Evolutionary conservation across 2,113 vertebrate genomes (phyloP).

Genomic region (Coracopsis vasa): DNA sequence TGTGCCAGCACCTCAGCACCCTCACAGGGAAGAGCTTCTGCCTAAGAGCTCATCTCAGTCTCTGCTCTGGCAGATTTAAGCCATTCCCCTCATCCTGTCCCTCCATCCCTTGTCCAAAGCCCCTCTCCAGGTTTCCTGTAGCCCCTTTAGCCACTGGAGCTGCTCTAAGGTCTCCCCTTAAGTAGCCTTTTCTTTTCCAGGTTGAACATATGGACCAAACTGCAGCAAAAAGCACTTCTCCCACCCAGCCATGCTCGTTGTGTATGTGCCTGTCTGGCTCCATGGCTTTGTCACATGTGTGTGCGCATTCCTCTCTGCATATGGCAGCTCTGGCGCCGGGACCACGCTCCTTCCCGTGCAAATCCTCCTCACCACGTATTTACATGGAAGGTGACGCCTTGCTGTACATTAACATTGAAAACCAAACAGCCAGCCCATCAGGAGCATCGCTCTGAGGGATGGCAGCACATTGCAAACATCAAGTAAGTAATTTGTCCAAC

Average conservation of each 20-base stretch:
- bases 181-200: not conserved
- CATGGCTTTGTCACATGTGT: fast-evolving
- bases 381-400: not conserved
- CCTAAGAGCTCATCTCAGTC: too few species aligned
- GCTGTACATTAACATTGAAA: not conserved
- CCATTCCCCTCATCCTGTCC: not conserved
- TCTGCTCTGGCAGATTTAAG: not conserved
- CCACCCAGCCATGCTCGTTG: fast-evolving
- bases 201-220: not conserved
- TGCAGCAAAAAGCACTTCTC: not conserved
- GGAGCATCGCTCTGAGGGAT: not conserved
- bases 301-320: fast-evolving
- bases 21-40: too few species aligned
- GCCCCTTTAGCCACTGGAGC: not conserved
- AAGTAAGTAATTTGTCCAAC: conserved; percentile 71
- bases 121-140: not conserved
- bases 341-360: not conserved
- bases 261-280: fast-evolving
- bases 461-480: not conserved
- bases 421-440: not conserved
- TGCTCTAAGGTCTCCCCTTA: not conserved
- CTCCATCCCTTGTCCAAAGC: not conserved
- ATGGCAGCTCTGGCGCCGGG: fast-evolving
- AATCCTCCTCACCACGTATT: fast-evolving
- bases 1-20: too few species aligned